Base-by-base conservation (phyloP, 2,797 vertebrate genomes). In the Enteromius afrohamiltoni region DNA sequence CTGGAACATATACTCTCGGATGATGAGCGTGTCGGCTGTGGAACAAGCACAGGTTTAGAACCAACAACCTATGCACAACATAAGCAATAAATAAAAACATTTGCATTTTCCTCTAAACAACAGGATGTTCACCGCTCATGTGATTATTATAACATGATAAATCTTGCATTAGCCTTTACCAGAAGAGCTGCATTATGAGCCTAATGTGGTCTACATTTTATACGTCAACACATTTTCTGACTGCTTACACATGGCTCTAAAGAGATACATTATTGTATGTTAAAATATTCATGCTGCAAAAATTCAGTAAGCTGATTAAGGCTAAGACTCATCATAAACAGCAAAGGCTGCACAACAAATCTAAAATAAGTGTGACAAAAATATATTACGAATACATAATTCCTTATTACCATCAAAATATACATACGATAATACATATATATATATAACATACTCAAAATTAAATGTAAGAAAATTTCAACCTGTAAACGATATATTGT, bases 1-100 rank as follows among this genome's bases (percentile, higher is more conserved):
- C 97, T 94, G 91, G 97, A 99, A 89, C 94, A 96, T 92, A 98
- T 95, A 92, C 96, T 98, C 89, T 99, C 98, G 6, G 97, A 97
- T 3, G 97, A 99, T 4, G 97, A 97, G 90, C 96, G 94, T 58
- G 94, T 96, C 10, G 94, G 94, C 98, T 99, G 90, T 69, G 89
- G 92, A 88, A 88, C 45, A 91, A 88, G 58, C 34, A 85, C 31
- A 81, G 40, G 31, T 80, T 86, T 85, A 85, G 69, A 65, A 84
- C 79, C 21, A 77, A 37, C 17, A 58, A 64, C 14, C 3, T 8
- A 65, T 49, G 78, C 7, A 23, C 17, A 64, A 42, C 17, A 37
- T 17, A 53, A 77, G 51, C 60, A 82, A 37, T 17, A 3, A 51
- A 55, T 68, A 40, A 49, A 62, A 47, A 73, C 17, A 60, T 60